phyloP scores from a whole-genome alignment of 2,113 vertebrate genomes.

The Syngnathus typhle region DNA sequence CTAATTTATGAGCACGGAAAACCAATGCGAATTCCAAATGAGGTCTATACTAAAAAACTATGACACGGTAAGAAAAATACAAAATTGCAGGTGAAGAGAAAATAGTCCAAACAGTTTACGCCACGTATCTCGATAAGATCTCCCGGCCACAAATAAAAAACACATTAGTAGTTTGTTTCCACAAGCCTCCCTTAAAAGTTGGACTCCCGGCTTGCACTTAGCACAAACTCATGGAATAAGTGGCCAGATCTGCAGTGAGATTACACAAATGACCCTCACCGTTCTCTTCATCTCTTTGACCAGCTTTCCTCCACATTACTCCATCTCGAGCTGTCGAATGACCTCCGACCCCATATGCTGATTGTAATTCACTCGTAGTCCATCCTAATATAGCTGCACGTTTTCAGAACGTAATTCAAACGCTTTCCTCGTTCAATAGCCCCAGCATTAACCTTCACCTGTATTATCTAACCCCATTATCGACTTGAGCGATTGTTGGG shows the following conservation, averaged over 20 bases:
- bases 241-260: conserved; percentile 57
- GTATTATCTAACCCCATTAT: neutral
- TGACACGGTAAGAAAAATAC: conserved; percentile 8
- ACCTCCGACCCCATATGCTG: conserved; percentile 33
- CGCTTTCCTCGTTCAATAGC: neutral
- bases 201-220: conserved; percentile 50
- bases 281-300: conserved; percentile 31
- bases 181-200: conserved; percentile 42
- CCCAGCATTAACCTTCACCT: neutral
- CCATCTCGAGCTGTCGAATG: conserved; percentile 23
- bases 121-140: conserved; percentile 54
- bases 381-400: neutral
- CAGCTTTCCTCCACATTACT: conserved; percentile 25
- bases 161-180: conserved; percentile 67
- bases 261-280: conserved; percentile 51
- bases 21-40: conserved; percentile 1
- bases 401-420: neutral
- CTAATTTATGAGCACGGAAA: conserved; percentile 9
- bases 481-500: neutral
- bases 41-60: neutral
- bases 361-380: conserved; percentile 3
- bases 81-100: conserved; percentile 16
- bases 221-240: conserved; percentile 42
- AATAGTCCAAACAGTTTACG: conserved; percentile 60
- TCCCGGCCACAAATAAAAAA: conserved; percentile 63